These are phyloP conservation scores for Microplitis manilae DNA, from an alignment of 2,888 invertebrate genomes.

Conservation along the genomic window DNA sequence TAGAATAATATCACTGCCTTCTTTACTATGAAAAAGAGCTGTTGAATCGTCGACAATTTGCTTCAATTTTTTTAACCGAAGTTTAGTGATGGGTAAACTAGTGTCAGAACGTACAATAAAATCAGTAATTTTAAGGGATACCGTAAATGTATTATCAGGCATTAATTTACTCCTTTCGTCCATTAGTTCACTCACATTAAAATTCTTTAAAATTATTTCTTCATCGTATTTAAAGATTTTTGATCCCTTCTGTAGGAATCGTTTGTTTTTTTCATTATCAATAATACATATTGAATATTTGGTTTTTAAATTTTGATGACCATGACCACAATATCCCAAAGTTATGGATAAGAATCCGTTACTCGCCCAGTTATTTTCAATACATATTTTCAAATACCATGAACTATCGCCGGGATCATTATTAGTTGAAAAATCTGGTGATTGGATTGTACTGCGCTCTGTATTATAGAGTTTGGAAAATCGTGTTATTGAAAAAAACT, in stretches of 20 bases:
- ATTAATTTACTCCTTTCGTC: background rate
- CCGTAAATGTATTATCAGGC: background rate
- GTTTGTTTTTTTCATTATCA: background rate
- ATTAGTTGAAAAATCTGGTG: background rate
- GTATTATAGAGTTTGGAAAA: background rate
- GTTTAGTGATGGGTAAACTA: background rate
- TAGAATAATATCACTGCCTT: constrained; percentile 18
- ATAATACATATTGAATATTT: background rate
- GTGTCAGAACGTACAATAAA: background rate
- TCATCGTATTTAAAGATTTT: background rate
- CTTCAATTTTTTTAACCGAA: background rate
- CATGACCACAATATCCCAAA: no score
- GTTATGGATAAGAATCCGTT: background rate
- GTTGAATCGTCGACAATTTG: background rate
- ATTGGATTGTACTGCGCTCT: background rate
- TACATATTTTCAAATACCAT: no score
- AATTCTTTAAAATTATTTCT: background rate
- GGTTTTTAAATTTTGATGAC: background rate
- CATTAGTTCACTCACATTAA: background rate
- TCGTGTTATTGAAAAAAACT: background rate
- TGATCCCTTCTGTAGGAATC: no score
- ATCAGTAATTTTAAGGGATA: background rate
- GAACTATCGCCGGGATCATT: background rate
- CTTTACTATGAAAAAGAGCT: background rate
- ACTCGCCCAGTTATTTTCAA: background rate